Base-by-base conservation (phyloP, 2,113 vertebrate genomes). In the Athene noctua region DNA sequence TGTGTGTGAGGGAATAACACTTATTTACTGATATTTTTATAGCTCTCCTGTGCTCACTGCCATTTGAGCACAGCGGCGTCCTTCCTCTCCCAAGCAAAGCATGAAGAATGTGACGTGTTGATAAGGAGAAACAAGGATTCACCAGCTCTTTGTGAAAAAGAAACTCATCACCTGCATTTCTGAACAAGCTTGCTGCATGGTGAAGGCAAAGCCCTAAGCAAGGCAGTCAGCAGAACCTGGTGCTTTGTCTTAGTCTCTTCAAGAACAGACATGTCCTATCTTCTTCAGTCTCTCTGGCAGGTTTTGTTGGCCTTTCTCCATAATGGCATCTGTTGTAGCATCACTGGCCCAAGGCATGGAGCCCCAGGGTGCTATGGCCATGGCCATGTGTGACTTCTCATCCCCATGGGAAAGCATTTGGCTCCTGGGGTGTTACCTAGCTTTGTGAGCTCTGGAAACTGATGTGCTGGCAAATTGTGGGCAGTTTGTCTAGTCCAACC, bases 341-440 rank as follows among this genome's bases (percentile, higher is more conserved):
- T 52, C 61, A 9, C 47, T 0, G 0, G 49, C 74, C 15, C 0
- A 1, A 27, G 26, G 38, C 25, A 21, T 15, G 46, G 46, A 72
- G 44, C 34, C 7, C 15, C 34, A 36, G 38, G 23, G 30, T 67
- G 63, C 77, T 57, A 49, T 47, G 74, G 27, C 23, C 3, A 3
- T 23, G n/a, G 27, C 29, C 4, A 14, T 4, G 5, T 4, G 0
- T 2, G 1, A 38, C 5, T 62, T 19, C 51, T 78, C 7, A 16
- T 15, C 14, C 36, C 20, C 1, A 1, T 13, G 26, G 59, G 42
- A 70, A 29, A 11, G 51, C 1, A 1, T 36, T 79, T 4, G 1
- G 38, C 54, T 63, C 20, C 17, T 67, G 17, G 30, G 12, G 13
- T 25, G 9, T 42, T 72, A 27, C 36, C 13, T 62, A 38, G 30